Conservation (phyloP, 1,140 invertebrate species). For the Pseudomyrmex flavicornis region DNA sequence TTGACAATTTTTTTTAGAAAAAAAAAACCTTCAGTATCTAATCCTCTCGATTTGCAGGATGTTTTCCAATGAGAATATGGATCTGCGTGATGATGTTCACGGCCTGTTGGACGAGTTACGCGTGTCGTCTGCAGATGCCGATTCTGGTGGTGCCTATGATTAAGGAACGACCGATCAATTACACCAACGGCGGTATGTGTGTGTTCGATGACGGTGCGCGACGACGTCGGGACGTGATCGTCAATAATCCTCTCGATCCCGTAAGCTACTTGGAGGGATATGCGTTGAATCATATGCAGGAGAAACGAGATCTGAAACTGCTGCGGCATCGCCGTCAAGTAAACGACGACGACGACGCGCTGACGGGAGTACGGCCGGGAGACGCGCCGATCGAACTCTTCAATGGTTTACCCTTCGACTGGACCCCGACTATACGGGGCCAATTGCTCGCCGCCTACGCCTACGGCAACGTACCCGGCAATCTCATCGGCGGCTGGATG, state of each 20-base stretch:
- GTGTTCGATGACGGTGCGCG: neutral
- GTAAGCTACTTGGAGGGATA: slow-evolving; percentile 39
- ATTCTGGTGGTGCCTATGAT: slow-evolving; percentile 91
- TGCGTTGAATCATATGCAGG: neutral
- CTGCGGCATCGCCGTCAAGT: slow-evolving; percentile 16
- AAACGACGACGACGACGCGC: neutral
- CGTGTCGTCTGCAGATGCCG: slow-evolving; percentile 90
- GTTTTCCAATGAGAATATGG: slow-evolving; percentile 82
- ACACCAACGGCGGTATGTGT: slow-evolving; percentile 45
- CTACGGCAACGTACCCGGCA: slow-evolving; percentile 82
- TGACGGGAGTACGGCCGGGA: neutral
- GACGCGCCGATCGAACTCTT: slow-evolving; percentile 41
- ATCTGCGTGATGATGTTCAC: slow-evolving; percentile 90
- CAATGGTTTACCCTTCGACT: slow-evolving; percentile 82
- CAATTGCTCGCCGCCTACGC: slow-evolving; percentile 88
- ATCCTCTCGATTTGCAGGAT: slow-evolving; percentile 65
- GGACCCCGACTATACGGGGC: slow-evolving; percentile 86
- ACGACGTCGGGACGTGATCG: neutral
- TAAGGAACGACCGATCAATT: neutral
- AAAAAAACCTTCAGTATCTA: neutral
- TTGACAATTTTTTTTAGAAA: too few species aligned
- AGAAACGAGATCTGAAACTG: neutral
- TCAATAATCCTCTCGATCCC: slow-evolving; percentile 52
- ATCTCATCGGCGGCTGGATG: slow-evolving; percentile 87
- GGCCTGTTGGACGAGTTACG: slow-evolving; percentile 89